Percentiles rank a stretch among this genome's conserved stretches.
Evolutionary conservation across 1,140 invertebrate species (phyloP).

Genomic region (Protaetia brevitarsis): DNA sequence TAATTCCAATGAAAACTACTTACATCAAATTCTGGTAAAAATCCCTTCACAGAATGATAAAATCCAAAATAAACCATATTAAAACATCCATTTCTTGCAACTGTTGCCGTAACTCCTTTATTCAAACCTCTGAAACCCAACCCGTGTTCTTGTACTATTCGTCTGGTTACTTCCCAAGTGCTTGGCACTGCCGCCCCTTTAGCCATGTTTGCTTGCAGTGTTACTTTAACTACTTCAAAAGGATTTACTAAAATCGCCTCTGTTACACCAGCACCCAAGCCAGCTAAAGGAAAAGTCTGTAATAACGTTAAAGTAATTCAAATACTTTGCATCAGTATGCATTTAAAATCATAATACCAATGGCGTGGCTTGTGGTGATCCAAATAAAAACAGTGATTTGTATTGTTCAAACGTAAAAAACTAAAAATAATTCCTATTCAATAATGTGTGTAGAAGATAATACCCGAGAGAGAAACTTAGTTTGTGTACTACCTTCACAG

Average conservation of each 20-base stretch:
- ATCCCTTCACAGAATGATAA: conserved; percentile 85
- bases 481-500: conserved; percentile 68
- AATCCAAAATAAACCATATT: conserved; percentile 94
- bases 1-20: neutral
- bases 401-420: conserved; percentile 93
- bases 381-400: conserved; percentile 80
- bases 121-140: conserved; percentile 77
- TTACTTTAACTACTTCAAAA: conserved; percentile 93
- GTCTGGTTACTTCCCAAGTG: conserved; percentile 72
- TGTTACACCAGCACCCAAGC: conserved; percentile 79
- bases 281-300: conserved; percentile 82
- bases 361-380: conserved; percentile 65
- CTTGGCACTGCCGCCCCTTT: conserved; percentile 60
- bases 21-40: conserved; percentile 59
- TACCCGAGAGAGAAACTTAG: too few relatives aligned
- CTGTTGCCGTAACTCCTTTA: conserved; percentile 85
- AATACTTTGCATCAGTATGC: conserved; percentile 13
- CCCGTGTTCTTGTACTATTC: conserved; percentile 72
- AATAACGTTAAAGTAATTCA: conserved; percentile 7
- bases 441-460: too few relatives aligned
- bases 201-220: conserved; percentile 68
- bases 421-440: conserved; percentile 49
- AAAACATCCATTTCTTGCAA: conserved; percentile 82
- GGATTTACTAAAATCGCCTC: conserved; percentile 90
- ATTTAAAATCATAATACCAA: conserved; percentile 53